Conservation (phyloP, 2,888 invertebrate genomes). For the Drosophila multiciliata region DNA sequence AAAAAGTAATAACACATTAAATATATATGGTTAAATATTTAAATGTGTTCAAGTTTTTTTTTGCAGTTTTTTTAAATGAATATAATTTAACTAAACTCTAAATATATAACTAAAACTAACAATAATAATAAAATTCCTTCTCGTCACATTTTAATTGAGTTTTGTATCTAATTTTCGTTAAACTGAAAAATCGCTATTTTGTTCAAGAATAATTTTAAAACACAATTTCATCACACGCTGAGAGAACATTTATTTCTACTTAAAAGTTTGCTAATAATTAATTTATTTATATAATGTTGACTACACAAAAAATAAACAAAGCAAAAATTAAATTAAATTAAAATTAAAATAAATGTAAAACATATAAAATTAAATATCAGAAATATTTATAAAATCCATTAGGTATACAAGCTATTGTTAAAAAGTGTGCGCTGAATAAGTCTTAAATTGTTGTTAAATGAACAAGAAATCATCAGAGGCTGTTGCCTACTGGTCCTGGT, state of each 20-base stretch:
- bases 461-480: slow-evolving; percentile 36
- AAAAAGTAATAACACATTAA: neutral
- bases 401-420: neutral
- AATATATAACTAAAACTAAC: neutral
- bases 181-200: neutral
- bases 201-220: neutral
- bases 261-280: neutral
- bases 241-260: neutral
- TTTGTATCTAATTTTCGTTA: neutral
- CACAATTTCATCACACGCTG: neutral
- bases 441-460: slow-evolving; percentile 27
- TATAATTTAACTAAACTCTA: neutral
- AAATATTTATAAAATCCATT: too few relatives aligned
- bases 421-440: neutral
- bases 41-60: neutral
- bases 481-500: slow-evolving; percentile 8
- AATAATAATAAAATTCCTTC: neutral
- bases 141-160: neutral
- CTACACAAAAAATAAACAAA: too few relatives aligned
- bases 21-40: neutral
- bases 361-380: too few relatives aligned
- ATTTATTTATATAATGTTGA: too few relatives aligned
- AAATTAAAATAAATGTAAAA: neutral
- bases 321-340: neutral
- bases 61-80: neutral